Conservation (phyloP, 1,140 invertebrate species). For the Platyscapa corneri region DNA sequence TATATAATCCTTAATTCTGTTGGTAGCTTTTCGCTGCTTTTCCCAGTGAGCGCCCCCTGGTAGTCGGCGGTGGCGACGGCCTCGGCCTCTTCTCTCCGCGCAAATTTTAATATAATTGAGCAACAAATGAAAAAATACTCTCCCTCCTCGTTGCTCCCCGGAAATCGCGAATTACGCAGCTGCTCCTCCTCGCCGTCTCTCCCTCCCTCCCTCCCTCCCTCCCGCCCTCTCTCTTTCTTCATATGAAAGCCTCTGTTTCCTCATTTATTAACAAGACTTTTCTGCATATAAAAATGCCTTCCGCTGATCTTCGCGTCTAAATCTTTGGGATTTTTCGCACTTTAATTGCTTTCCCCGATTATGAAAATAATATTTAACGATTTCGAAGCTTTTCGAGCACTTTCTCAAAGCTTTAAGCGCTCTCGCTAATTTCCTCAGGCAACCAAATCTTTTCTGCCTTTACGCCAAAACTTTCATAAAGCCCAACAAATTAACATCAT, state of each 20-base stretch:
- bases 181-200: too few species aligned
- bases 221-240: too few species aligned
- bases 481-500: background rate
- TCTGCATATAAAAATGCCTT: background rate
- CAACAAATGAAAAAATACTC: slow-evolving; percentile 5
- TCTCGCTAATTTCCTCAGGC: background rate
- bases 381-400: too few species aligned
- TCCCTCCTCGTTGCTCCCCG: background rate
- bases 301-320: too few species aligned
- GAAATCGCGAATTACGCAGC: background rate
- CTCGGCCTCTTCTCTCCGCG: too few species aligned
- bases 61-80: too few species aligned
- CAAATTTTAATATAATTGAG: slow-evolving; percentile 25
- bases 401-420: too few species aligned
- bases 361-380: too few species aligned
- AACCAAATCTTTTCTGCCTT: background rate
- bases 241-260: background rate
- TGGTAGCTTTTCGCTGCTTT: background rate
- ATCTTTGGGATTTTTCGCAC: too few species aligned
- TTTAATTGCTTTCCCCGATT: too few species aligned
- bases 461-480: background rate
- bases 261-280: background rate
- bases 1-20: background rate
- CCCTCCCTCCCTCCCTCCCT: too few species aligned
- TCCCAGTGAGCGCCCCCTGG: too few species aligned